These are phyloP conservation scores for Malurus melanocephalus DNA, from an alignment of 2,113 vertebrate species.

Conservation along the genomic window DNA sequence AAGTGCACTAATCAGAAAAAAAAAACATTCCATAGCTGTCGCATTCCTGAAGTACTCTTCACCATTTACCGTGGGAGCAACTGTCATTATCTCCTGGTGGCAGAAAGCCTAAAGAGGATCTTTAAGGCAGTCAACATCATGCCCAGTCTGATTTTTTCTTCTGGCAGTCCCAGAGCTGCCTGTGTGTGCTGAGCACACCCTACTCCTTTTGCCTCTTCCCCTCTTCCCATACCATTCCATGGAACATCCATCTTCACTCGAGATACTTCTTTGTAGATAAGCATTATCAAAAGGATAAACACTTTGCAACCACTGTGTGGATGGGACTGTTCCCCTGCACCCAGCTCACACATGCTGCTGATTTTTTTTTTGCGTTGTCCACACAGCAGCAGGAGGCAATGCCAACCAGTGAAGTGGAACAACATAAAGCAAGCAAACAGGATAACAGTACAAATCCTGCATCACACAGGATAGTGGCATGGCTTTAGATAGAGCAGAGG, in stretches of 20 bases:
- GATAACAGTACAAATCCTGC: not conserved
- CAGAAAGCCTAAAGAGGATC: not conserved
- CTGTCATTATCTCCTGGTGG: not conserved
- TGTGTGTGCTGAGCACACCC: not conserved
- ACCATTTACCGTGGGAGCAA: not conserved
- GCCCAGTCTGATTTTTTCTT: not conserved
- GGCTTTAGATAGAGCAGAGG: not conserved
- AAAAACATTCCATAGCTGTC: not conserved
- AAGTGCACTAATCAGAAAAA: conserved; percentile 2
- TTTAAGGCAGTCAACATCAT: not conserved
- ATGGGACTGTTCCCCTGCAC: not conserved
- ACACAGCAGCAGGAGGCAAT: not conserved
- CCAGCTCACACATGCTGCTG: accelerated
- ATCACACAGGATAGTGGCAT: not conserved
- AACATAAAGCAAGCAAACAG: not conserved
- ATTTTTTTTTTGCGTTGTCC: not conserved
- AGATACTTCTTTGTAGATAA: not conserved
- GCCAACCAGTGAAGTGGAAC: not conserved
- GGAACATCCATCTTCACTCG: not conserved
- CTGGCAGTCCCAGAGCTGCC: not conserved
- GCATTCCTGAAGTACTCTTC: not conserved
- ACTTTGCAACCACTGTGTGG: not conserved
- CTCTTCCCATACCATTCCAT: not conserved
- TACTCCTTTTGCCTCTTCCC: not conserved
- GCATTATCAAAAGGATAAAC: not conserved